A percentile compares a stretch with the other conserved stretches of the same genome.
Evolutionary conservation across 2,113 vertebrate species (phyloP).

Genomic region (Gymnocephalus cernua): DNA sequence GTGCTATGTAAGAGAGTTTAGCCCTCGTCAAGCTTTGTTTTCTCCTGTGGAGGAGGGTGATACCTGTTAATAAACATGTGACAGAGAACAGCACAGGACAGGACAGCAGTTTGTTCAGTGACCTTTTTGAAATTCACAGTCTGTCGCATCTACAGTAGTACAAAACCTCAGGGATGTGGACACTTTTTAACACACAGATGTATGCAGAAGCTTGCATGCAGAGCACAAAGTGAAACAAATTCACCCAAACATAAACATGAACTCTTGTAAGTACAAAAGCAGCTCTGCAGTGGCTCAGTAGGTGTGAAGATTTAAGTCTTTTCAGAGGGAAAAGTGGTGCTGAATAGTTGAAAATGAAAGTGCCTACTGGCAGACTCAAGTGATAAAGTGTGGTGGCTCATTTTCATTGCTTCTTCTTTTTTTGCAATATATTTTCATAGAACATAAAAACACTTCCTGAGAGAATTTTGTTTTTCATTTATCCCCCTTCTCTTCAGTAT

Average conservation of each 20-base stretch:
- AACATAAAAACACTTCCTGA: conserved; percentile 27
- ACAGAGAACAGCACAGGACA: conserved; percentile 14
- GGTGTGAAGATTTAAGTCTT: conserved; percentile 40
- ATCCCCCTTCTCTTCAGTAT: background rate
- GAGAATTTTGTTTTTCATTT: conserved; percentile 23
- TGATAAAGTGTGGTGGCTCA: conserved; percentile 35
- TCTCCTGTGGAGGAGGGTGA: background rate
- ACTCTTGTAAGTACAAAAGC: background rate
- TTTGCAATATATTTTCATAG: conserved; percentile 23
- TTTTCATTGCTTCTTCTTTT: conserved; percentile 28
- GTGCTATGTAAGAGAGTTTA: conserved; percentile 28
- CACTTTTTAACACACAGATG: conserved; percentile 9
- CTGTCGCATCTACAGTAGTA: conserved; percentile 12
- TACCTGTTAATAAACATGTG: conserved; percentile 47
- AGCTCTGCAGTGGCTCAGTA: conserved; percentile 25
- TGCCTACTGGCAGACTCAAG: conserved; percentile 33
- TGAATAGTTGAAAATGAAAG: conserved; percentile 55
- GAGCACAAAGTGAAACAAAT: conserved; percentile 26
- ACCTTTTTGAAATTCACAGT: conserved; percentile 46
- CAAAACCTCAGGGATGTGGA: conserved; percentile 10
- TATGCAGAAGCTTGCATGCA: background rate
- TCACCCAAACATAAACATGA: conserved; percentile 26
- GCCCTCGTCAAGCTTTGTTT: conserved; percentile 23
- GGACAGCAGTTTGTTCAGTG: conserved; percentile 35
- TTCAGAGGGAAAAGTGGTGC: conserved; percentile 36